Base-by-base conservation (phyloP, 2,888 invertebrate genomes). In the Anoncus sp. region DNA sequence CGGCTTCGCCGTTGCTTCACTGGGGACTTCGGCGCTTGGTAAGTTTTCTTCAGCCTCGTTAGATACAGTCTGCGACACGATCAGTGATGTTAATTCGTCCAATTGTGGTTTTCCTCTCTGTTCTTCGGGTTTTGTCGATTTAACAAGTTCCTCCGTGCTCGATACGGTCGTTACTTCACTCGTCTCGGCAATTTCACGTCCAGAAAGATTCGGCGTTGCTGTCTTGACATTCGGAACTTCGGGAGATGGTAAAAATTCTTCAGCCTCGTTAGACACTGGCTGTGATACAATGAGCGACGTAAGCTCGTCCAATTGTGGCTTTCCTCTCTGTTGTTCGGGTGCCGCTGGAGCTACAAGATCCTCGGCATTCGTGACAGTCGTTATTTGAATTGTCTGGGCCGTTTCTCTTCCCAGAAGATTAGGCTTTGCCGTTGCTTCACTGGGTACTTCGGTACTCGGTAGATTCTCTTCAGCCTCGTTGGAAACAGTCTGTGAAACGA, bases 171-270 rank as follows among this genome's bases (percentile, higher is more conserved):
- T 43, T 18, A 86, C 73, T 83, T 89, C 86, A 77, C 80, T 84
- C 16, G 85, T 86, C 77, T 88, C 82, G 16, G 88, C 83, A 22
- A 86, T 85, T 81, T 88, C 88, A 66, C 90, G 89, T 2, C 87
- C 85, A 72, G 88, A 86, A 22, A 92, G 80, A 72, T 85, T 85
- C 2, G 88, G 80, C 45, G 81, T 79, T 2, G 92, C 93, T 71
- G 83, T 87, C 83, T 90, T 90, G 76, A 85, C 86, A 63, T 81
- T 81, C 67, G 85, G 85, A 53, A 86, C 77, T 80, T 87, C 85
- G 6, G 89, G 88, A 67, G 81, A 65, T 1, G 74, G 74, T 76
- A 85, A 77, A 24, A 76, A 47, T 12, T 73, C 59, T 72, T 86
- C 86, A 10, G 63, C 62, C 67, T 86, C 86, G 63, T 85, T 84